These are phyloP conservation scores for Plectus sambesii DNA, from an alignment of 1,140 invertebrate genomes.

Conservation along the genomic window DNA sequence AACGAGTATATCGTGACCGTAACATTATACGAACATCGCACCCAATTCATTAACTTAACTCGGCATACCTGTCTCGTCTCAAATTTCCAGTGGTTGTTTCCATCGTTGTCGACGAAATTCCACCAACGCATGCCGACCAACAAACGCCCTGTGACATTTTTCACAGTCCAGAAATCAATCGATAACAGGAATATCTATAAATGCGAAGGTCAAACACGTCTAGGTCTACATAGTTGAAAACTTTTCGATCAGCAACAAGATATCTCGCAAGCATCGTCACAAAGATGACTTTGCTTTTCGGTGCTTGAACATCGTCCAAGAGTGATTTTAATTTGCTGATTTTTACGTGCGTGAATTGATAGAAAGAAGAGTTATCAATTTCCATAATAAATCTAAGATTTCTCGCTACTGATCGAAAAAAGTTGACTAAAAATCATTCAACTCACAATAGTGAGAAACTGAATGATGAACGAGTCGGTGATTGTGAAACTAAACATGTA, in stretches of 20 bases:
- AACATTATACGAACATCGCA: constrained; percentile 7
- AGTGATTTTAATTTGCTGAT: no score
- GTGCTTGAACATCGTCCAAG: no score
- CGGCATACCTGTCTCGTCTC: constrained; percentile 56
- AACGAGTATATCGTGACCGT: constrained; percentile 40
- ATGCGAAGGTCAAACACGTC: background rate
- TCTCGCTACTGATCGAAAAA: no score
- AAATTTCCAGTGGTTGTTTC: constrained; percentile 91
- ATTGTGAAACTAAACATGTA: constrained; percentile 41
- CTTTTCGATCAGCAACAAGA: constrained; percentile 7
- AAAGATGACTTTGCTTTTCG: no score
- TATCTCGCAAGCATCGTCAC: no score
- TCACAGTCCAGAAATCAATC: constrained; percentile 97
- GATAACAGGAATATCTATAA: constrained; percentile 66
- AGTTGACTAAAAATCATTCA: no score
- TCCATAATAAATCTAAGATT: background rate
- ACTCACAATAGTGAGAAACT: constrained; percentile 40
- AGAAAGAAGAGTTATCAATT: constrained; percentile 11
- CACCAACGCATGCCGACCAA: constrained; percentile 93
- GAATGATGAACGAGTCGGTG: constrained; percentile 55
- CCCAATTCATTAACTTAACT: constrained; percentile 29
- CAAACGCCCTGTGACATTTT: constrained; percentile 86
- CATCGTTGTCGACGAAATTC: constrained; percentile 94
- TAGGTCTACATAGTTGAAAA: constrained; percentile 10
- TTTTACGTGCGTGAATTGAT: background rate